These are phyloP conservation scores for Exocentrus adspersus DNA, from an alignment of 2,888 invertebrate genomes.

Conservation along the genomic window DNA sequence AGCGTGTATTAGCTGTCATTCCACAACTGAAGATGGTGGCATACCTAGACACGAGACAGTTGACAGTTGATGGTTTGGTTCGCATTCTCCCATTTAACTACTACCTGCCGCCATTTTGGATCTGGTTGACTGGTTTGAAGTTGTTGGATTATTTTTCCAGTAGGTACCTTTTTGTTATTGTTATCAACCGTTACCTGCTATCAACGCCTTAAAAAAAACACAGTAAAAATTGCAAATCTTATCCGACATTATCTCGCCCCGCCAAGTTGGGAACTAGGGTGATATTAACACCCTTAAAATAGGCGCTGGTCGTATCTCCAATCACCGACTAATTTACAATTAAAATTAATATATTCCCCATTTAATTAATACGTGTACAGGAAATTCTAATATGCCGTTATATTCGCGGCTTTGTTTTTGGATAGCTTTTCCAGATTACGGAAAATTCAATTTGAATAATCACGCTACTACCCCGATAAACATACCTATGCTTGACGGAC, in stretches of 20 bases:
- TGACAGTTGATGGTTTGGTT: too few relatives aligned
- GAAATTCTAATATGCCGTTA: conserved; percentile 13
- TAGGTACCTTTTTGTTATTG: too few relatives aligned
- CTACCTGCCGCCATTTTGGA: too few relatives aligned
- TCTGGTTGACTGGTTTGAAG: too few relatives aligned
- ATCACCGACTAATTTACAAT: background rate
- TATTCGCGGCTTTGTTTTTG: conserved; percentile 10
- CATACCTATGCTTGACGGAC: too few relatives aligned
- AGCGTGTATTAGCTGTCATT: too few relatives aligned
- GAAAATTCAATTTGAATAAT: background rate
- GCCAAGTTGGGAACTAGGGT: background rate
- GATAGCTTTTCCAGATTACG: background rate
- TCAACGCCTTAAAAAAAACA: too few relatives aligned
- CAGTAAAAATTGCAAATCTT: background rate
- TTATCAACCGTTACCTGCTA: too few relatives aligned
- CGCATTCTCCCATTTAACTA: too few relatives aligned
- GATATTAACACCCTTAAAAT: conserved; percentile 2
- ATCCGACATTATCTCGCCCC: background rate
- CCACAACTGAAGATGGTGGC: too few relatives aligned
- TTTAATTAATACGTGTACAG: conserved; percentile 7
- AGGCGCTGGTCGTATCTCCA: background rate
- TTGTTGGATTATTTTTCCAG: too few relatives aligned
- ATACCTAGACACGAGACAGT: too few relatives aligned
- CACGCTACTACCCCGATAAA: background rate
- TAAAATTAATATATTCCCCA: background rate